Evolutionary conservation across 2,888 invertebrate species (phyloP).

Genomic region (Vannuccia rotundouncinata): DNA sequence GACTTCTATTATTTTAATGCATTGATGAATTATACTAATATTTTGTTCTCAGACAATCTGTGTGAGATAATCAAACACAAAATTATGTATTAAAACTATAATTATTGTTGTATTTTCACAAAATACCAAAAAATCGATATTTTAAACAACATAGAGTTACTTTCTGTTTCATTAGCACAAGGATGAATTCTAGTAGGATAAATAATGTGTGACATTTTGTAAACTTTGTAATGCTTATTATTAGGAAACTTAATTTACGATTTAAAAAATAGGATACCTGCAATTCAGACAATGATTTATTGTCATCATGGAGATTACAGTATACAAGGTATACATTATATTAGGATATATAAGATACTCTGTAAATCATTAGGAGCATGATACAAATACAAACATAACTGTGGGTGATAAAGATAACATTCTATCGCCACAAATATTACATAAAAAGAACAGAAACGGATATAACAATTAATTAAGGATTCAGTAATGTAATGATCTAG

Average conservation of each 20-base stretch:
- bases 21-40: background rate
- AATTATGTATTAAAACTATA: slow-evolving; percentile 21
- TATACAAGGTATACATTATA: slow-evolving; percentile 12
- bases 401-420: slow-evolving; percentile 23
- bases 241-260: slow-evolving; percentile 24
- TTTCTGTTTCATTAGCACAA: slow-evolving; percentile 21
- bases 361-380: slow-evolving; percentile 26
- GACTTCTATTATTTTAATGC: slow-evolving; percentile 24
- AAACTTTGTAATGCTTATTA: slow-evolving; percentile 23
- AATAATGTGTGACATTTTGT: slow-evolving; percentile 19
- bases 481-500: background rate
- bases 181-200: slow-evolving; percentile 16
- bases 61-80: slow-evolving; percentile 21
- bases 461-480: background rate
- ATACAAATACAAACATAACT: slow-evolving; percentile 26
- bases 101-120: slow-evolving; percentile 24
- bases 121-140: slow-evolving; percentile 18
- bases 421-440: slow-evolving; percentile 1
- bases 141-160: slow-evolving; percentile 26
- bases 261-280: background rate
- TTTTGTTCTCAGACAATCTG: slow-evolving; percentile 18
- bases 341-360: slow-evolving; percentile 19
- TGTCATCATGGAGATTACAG: slow-evolving; percentile 21
- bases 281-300: slow-evolving; percentile 16
- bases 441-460: background rate